Evolutionary conservation across 2,797 vertebrate genomes (phyloP), one percentile per base, ranked within the genome.

Genomic region (Falco rusticolus): DNA sequence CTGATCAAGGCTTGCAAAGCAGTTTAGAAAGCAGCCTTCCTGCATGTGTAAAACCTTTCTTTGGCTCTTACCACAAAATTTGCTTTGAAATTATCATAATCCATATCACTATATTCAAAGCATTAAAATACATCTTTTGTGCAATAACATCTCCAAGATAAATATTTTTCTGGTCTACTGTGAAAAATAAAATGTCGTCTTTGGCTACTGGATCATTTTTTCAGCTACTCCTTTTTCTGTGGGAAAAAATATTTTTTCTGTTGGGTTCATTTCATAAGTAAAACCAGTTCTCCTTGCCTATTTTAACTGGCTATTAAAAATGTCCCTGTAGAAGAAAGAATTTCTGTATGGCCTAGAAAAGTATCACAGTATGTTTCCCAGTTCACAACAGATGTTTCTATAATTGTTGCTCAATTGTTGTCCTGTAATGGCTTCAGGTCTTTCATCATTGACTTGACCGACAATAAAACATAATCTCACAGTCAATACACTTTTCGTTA

Each of bases 401-500:
- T 93, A 94, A 87, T 82, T 93, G 47, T 74, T 95, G 56, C 84
- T 93, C 63, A 26, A 43, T 41, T 76, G 53, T 45, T 71, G 80
- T 84, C 28, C 71, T 91, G 72, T 69, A 81, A 50, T 0, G 0
- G 43, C 50, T 80, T 96, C 82, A 60, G 31, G 43, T 90, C 54
- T 88, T 94, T 80, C 65, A 59, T 57, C 77, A 76, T 18, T 70
- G 70, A 13, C 51, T 95, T 59, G 47, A 78, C 76, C 88, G 70
- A 84, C 60, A 89, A 94, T 84, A 85, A 92, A 93, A 94, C 0
- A 47, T 57, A 94, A 93, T 93, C 91, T 94, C 41, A 77, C 33
- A 74, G 84, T 84, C 91, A 84, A 95, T 65, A 93, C 18, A 48
- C 20, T 90, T 93, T 87, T 71, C 0, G 2, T 90, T 91, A 88